A percentile compares a stretch with the other conserved stretches of the same genome.
Conservation (phyloP, 2,797 vertebrate genomes). For the Martes flavigula region DNA sequence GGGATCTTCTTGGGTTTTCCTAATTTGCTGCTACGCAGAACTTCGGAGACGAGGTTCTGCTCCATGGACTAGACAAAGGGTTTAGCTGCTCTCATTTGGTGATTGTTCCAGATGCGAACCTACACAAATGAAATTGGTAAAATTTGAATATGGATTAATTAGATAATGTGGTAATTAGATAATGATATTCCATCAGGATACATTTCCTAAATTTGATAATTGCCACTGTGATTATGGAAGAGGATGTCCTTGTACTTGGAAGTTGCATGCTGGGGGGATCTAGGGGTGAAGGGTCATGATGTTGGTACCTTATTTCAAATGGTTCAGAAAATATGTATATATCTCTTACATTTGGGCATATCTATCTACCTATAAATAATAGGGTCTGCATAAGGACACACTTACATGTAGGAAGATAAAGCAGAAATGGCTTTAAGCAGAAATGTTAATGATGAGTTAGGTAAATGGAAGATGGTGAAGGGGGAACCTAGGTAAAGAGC, state of each 20-base stretch:
- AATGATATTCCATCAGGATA: not conserved
- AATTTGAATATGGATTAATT: not conserved
- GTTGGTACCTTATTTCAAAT: not conserved
- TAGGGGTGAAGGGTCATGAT: not conserved
- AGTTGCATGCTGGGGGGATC: not conserved
- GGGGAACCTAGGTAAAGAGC: not conserved
- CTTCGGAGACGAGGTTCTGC: not conserved
- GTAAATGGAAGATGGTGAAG: not conserved
- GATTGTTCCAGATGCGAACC: slow-evolving; percentile 3
- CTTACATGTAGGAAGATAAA: not conserved
- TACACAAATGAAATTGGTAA: not conserved
- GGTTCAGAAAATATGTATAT: not conserved
- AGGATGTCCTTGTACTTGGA: not conserved
- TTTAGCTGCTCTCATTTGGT: not conserved
- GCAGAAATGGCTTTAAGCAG: not conserved
- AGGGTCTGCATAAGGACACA: not conserved
- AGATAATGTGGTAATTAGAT: not conserved
- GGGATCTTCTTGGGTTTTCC: not conserved
- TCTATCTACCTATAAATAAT: not conserved
- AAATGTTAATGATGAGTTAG: not conserved
- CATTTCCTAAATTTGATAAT: not conserved
- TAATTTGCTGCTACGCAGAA: not conserved
- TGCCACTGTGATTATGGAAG: not conserved
- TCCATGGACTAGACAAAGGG: not conserved
- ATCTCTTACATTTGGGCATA: not conserved